Percentiles rank a stretch among this genome's conserved stretches.
Conservation (phyloP, 2,888 invertebrate genomes). For the Drosophila borborema region DNA sequence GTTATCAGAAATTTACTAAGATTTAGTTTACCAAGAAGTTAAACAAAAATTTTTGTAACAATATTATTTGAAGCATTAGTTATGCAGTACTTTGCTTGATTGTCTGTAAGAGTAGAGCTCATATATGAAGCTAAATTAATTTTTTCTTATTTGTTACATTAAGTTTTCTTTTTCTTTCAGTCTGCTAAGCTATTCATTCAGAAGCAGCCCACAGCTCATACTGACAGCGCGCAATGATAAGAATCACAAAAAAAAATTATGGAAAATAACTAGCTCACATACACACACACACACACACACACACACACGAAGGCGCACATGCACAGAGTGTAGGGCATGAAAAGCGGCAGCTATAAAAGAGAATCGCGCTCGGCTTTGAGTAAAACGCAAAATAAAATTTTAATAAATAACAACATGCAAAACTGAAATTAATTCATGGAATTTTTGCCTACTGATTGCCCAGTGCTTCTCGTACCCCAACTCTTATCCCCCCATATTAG, state of each 20-base stretch:
- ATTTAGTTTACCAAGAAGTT: too few species aligned
- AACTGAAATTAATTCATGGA: slow-evolving; percentile 85
- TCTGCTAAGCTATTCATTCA: slow-evolving; percentile 28
- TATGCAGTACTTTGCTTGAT: not conserved
- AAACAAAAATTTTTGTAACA: too few species aligned
- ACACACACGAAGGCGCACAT: slow-evolving; percentile 2
- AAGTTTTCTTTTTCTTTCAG: not conserved
- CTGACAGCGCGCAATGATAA: slow-evolving; percentile 52
- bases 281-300: not conserved
- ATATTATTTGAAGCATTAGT: too few species aligned
- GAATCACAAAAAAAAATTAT: slow-evolving; percentile 54
- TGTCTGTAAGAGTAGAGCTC: not conserved
- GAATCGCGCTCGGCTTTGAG: slow-evolving; percentile 39
- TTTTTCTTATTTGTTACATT: not conserved
- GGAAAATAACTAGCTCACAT: slow-evolving; percentile 52
- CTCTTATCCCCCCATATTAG: not conserved
- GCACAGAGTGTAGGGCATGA: slow-evolving; percentile 34
- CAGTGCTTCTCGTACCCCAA: slow-evolving; percentile 39
- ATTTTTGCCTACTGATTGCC: slow-evolving; percentile 71
- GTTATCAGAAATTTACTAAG: too few species aligned
- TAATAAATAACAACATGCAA: slow-evolving; percentile 85
- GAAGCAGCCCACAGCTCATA: slow-evolving; percentile 16
- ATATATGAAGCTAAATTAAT: not conserved
- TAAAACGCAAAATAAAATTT: slow-evolving; percentile 69
- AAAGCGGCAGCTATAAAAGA: slow-evolving; percentile 72